These are phyloP conservation scores for Tyria jacobaeae DNA, from an alignment of 2,888 invertebrate species.

Conservation along the genomic window DNA sequence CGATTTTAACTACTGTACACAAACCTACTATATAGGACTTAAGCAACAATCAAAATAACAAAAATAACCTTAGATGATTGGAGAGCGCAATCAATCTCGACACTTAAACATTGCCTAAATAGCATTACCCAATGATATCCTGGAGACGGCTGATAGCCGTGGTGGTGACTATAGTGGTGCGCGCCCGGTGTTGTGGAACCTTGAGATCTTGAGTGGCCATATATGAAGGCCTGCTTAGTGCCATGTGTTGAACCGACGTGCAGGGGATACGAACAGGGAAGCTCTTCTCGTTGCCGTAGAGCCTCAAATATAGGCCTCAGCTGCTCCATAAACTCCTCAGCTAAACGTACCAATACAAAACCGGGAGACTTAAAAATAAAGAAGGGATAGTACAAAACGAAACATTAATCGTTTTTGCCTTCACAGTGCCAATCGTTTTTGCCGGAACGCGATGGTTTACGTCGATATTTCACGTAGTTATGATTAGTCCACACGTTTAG, in stretches of 20 bases:
- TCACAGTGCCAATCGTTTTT: conserved; percentile 85
- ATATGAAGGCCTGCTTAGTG: conserved; percentile 87
- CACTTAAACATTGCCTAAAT: conserved; percentile 74
- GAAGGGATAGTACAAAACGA: conserved; percentile 64
- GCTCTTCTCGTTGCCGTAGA: conserved; percentile 95
- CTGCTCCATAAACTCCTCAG: conserved; percentile 98
- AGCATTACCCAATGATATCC: conserved; percentile 92
- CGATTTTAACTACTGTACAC: conserved; percentile 60
- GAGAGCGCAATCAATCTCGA: conserved; percentile 68
- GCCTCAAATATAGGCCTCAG: conserved; percentile 98
- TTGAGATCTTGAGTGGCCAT: conserved; percentile 88
- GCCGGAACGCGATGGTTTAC: conserved; percentile 68
- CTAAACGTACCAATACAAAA: conserved; percentile 88
- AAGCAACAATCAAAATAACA: conserved; percentile 64
- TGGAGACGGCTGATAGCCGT: conserved; percentile 90
- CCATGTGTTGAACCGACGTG: conserved; percentile 92
- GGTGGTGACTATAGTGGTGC: conserved; percentile 88
- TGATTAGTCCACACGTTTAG: conserved; percentile 80
- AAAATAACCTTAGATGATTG: conserved; percentile 60
- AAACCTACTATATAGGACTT: conserved; percentile 56
- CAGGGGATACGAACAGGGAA: conserved; percentile 96
- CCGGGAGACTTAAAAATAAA: conserved; percentile 77
- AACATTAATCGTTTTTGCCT: conserved; percentile 63
- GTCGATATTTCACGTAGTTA: conserved; percentile 68
- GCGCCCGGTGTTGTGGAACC: conserved; percentile 88